Evolutionary conservation across 1,140 invertebrate species (phyloP), one percentile per base, ranked within the genome.

Genomic region (Aphelenchoides besseyi): DNA sequence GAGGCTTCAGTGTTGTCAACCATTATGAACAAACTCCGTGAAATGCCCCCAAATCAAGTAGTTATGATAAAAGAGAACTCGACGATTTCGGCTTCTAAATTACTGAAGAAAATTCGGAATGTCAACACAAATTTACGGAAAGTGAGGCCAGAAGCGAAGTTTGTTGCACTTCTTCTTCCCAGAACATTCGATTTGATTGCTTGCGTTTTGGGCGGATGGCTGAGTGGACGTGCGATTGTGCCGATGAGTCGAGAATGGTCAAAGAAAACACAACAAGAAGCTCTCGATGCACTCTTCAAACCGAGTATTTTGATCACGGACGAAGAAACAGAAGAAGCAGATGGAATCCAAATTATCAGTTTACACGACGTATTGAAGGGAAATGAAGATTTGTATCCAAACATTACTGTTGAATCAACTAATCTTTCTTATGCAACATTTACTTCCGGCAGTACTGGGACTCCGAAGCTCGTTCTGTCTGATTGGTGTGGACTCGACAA

Each of bases 361-460:
- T 26, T 53, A 12, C 0, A 69, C 18, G 1, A 70, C 61, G 8
- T 41, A 5, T 16, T 5, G 35, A 61, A 26, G 2, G n/a, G 3
- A 12, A 18, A 1, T n/a, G 9, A 32, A 37, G 3, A 2, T 3
- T 18, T 2, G 23, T 12, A 3, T 2, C 9, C 16, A 30, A 33
- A 5, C 1, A n/a, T 5, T 28, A 1, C 8, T 35, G 23, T 23
- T 41, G n/a, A 68, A 28, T 9, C 1, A 12, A 33, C 29, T 3
- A 28, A 53, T 26, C 32, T 74, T 1, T 29, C 37, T 0, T 74
- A 74, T 57, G 28, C 63, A 1, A 75, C 73, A 18, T 57, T 69
- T 23, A 74, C 73, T 16, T 74, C 73, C 0, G 73, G 73, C 1
- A 71, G 33, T 8, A 74, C 71, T 23, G 73, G 73, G 18, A n/a